Evolutionary conservation across 2,797 vertebrate species (phyloP).

Genomic region (Myotis myotis): DNA sequence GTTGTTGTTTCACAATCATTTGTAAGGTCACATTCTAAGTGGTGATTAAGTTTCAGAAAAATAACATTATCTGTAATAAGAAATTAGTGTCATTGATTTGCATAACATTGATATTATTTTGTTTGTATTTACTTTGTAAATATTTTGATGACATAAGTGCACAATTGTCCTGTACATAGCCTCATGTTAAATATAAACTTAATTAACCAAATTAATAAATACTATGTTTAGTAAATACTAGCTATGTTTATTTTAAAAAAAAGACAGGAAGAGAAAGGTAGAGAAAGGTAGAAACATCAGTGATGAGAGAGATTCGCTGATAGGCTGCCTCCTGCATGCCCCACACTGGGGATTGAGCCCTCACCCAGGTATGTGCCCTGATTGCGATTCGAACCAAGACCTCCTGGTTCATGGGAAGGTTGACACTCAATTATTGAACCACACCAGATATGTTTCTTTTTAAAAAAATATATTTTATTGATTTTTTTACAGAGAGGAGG

Average conservation of each 20-base stretch:
- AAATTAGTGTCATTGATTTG: background rate
- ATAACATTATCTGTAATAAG: background rate
- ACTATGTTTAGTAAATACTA: background rate
- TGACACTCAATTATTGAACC: too few relatives aligned
- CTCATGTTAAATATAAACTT: background rate
- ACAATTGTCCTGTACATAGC: background rate
- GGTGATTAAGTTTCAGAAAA: background rate
- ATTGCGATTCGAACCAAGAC: too few relatives aligned
- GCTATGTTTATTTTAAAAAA: background rate
- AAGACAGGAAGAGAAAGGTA: too few relatives aligned
- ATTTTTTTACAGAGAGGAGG: too few relatives aligned
- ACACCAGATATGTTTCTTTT: too few relatives aligned
- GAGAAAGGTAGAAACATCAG: too few relatives aligned
- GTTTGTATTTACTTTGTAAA: slow-evolving; percentile 1
- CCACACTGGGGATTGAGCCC: too few relatives aligned
- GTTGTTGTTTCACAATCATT: background rate
- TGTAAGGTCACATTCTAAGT: background rate
- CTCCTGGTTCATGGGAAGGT: too few relatives aligned
- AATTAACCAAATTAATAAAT: background rate
- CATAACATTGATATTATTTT: background rate
- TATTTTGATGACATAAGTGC: background rate
- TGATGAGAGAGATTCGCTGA: too few relatives aligned
- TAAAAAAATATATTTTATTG: too few relatives aligned
- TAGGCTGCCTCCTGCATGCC: too few relatives aligned
- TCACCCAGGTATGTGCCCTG: too few relatives aligned